Conservation (phyloP, 2,888 invertebrate species). For the Diadegma fenestrale region DNA sequence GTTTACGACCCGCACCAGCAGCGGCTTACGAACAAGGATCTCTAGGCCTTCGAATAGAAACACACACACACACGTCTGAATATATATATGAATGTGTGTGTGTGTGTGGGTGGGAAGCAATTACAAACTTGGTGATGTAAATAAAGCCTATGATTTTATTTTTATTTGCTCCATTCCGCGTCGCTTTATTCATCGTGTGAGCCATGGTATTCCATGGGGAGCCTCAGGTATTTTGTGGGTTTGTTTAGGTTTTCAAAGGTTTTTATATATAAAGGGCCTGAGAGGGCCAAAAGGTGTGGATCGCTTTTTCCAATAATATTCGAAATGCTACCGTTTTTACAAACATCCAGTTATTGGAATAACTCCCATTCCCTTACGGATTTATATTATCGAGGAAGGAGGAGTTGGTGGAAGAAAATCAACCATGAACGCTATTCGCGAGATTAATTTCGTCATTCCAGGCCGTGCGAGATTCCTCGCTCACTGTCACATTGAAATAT, state of each 20-base stretch:
- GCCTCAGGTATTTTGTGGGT: too few species aligned
- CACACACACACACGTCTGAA: not conserved
- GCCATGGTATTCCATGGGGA: too few species aligned
- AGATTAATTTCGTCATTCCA: conserved; percentile 67
- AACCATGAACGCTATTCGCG: conserved; percentile 63
- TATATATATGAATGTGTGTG: not conserved
- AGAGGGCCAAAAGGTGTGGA: not conserved
- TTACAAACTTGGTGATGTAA: not conserved
- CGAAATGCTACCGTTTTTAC: not conserved
- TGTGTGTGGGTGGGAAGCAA: not conserved
- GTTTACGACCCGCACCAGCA: conserved; percentile 31
- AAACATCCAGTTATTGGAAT: not conserved
- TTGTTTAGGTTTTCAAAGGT: not conserved
- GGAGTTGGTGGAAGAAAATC: conserved; percentile 63
- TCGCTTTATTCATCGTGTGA: not conserved
- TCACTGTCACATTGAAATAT: conserved; percentile 32
- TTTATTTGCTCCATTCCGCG: not conserved
- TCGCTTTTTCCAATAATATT: not conserved
- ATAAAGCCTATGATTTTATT: not conserved
- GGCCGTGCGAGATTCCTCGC: conserved; percentile 40
- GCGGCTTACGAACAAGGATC: conserved; percentile 6
- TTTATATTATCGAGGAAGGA: conserved; percentile 25
- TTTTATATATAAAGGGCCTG: not conserved
- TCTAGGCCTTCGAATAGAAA: conserved; percentile 27
- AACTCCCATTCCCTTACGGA: conserved; percentile 3